phyloP scores from a whole-genome alignment of 2,797 vertebrate genomes.

The Alcedo quadribrachys region DNA sequence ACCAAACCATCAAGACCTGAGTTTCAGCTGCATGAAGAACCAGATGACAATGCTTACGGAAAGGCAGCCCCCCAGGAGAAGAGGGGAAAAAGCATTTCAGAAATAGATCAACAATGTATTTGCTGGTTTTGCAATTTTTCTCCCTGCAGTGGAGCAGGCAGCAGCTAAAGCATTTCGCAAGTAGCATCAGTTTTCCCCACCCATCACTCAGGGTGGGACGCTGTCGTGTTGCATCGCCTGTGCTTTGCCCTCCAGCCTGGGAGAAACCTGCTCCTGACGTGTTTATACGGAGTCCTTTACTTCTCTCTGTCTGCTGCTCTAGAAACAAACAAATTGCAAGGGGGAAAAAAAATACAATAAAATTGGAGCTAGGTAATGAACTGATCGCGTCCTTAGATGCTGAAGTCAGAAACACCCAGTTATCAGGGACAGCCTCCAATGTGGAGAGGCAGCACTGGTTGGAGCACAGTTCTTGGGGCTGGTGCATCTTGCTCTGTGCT shows the following conservation, averaged over 20 bases:
- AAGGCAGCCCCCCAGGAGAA: not conserved
- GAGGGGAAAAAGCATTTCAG: not conserved
- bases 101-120: conserved; percentile 1
- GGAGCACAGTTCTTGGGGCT: not conserved
- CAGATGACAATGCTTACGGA: not conserved
- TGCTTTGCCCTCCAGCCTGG: conserved; percentile 74
- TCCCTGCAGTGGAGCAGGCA: conserved; percentile 23
- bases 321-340: conserved; percentile 68
- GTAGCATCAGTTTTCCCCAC: conserved; percentile 58
- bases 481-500: not conserved
- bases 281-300: conserved; percentile 65
- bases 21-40: not conserved
- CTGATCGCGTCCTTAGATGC: conserved; percentile 49
- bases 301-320: conserved; percentile 64
- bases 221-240: conserved; percentile 57
- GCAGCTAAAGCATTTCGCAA: conserved; percentile 60
- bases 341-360: not conserved
- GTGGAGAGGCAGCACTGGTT: not conserved
- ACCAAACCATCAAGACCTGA: not conserved
- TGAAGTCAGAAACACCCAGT: conserved; percentile 49
- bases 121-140: conserved; percentile 51
- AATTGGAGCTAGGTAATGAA: conserved; percentile 45
- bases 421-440: not conserved
- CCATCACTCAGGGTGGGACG: conserved; percentile 72
- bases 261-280: conserved; percentile 70